Evolutionary conservation across 2,888 invertebrate species (phyloP), one percentile per base, ranked within the genome.

Genomic region (Serrognathus titanus): DNA sequence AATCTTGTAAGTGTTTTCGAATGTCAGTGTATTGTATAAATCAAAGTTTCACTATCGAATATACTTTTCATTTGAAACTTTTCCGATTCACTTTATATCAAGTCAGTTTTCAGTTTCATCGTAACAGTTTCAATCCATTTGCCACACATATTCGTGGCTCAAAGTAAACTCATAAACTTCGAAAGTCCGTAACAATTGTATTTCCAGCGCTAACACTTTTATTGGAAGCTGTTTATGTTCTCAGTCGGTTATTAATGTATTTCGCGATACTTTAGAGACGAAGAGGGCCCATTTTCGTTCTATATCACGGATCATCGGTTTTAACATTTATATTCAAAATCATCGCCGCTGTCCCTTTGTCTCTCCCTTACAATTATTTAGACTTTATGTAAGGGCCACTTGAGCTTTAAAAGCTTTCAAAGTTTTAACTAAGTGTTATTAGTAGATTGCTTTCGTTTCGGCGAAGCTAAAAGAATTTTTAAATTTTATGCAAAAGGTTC

Each of bases 11-110:
- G 24, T 31, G 24, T 31, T 31, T 31, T 31, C 24, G 24, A 31
- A 31, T 31, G 1, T 31, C 6, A 31, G 6, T 31, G 24, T 6
- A 6, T 3, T 3, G 24, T n/a, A 8, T 68, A 69, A 69, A 69
- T 70, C 67, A 69, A 69, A 70, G 66, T 68, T 69, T 66, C 68
- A 68, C 66, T 66, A 67, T 66, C 63, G 62, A 62, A 56, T 63
- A 62, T 66, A 68, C 68, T 70, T 66, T 67, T 67, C 64, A 69
- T 65, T 67, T 64, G 55, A 60, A 66, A 66, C 59, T 67, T 68
- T 64, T 63, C 62, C 63, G 63, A 68, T 68, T 65, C 63, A 63
- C 64, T 69, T 66, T 65, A 65, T 59, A 50, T 59, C 38, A 41
- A 41, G 53, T 46, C 57, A 51, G 55, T 63, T 58, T 60, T 59